phyloP scores from a whole-genome alignment of 1,140 invertebrate genomes.

The Drosophila suzukii region DNA sequence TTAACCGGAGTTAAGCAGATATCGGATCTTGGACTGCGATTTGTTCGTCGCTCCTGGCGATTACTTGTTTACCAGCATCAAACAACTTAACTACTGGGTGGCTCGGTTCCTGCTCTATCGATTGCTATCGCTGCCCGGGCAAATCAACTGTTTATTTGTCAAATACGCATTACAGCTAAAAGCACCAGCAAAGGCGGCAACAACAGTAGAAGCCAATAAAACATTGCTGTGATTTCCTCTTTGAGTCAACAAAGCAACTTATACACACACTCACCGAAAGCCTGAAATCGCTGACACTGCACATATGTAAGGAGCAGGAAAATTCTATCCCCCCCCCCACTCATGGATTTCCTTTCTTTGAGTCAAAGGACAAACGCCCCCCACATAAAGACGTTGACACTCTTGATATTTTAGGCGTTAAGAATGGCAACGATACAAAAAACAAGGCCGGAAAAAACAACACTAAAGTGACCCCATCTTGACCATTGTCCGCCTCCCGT shows the following conservation, averaged over 20 bases:
- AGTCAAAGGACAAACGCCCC: conserved; percentile 60
- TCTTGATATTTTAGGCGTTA: conserved; percentile 79
- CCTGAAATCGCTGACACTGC: conserved; percentile 68
- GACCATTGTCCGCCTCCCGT: conserved; percentile 25
- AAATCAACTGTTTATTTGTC: conserved; percentile 83
- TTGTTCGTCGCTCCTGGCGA: conserved; percentile 49
- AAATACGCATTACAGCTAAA: conserved; percentile 78
- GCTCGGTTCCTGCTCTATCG: conserved; percentile 39
- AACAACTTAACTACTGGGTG: conserved; percentile 79
- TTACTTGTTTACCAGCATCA: conserved; percentile 79
- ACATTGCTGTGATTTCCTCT: conserved; percentile 66
- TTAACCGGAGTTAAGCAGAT: conserved; percentile 30
- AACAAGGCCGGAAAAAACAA: conserved; percentile 29
- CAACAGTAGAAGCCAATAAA: conserved; percentile 63
- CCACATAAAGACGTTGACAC: conserved; percentile 59
- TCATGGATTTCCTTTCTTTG: conserved; percentile 6
- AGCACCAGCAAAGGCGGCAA: conserved; percentile 43
- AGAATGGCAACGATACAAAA: conserved; percentile 29
- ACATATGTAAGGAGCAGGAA: conserved; percentile 57
- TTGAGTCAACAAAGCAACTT: conserved; percentile 67
- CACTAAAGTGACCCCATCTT: conserved; percentile 57
- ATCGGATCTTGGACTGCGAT: conserved; percentile 27
- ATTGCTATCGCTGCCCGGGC: conserved; percentile 68
- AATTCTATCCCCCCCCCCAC: conserved; percentile 2
- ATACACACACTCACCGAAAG: conserved; percentile 3